phyloP scores from a whole-genome alignment of 1,140 invertebrate genomes.

The Papilio aristodemus region DNA sequence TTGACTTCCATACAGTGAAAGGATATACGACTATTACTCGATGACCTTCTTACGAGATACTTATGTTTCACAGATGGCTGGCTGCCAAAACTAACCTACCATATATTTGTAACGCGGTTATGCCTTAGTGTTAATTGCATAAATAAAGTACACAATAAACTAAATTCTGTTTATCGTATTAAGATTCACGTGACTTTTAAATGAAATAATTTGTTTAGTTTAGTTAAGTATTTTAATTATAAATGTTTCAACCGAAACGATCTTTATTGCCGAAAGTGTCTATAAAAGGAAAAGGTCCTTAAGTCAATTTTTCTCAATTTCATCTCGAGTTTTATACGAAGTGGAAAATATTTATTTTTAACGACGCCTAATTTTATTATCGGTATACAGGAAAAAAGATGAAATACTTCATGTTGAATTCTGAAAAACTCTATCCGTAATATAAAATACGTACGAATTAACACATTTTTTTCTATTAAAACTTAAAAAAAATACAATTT shows the following conservation, averaged over 20 bases:
- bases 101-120: too few relatives aligned
- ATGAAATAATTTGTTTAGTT: too few relatives aligned
- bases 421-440: too few relatives aligned
- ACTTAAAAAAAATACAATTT: too few relatives aligned
- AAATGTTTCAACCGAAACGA: neutral
- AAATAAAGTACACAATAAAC: too few relatives aligned
- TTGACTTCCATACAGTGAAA: neutral
- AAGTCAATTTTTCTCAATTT: neutral
- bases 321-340: neutral
- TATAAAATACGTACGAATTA: too few relatives aligned
- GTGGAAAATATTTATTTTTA: neutral
- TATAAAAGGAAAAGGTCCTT: neutral
- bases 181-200: too few relatives aligned
- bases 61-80: constrained; percentile 10
- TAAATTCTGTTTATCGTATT: too few relatives aligned
- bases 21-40: neutral
- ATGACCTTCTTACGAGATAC: neutral
- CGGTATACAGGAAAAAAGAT: neutral
- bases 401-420: constrained; percentile 2
- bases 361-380: neutral
- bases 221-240: too few relatives aligned
- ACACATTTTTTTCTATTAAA: too few relatives aligned
- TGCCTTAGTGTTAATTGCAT: too few relatives aligned
- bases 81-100: neutral
- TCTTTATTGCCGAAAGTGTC: neutral